Base-by-base conservation (phyloP, 2,797 vertebrate species). In the Thalassophryne amazonica region DNA sequence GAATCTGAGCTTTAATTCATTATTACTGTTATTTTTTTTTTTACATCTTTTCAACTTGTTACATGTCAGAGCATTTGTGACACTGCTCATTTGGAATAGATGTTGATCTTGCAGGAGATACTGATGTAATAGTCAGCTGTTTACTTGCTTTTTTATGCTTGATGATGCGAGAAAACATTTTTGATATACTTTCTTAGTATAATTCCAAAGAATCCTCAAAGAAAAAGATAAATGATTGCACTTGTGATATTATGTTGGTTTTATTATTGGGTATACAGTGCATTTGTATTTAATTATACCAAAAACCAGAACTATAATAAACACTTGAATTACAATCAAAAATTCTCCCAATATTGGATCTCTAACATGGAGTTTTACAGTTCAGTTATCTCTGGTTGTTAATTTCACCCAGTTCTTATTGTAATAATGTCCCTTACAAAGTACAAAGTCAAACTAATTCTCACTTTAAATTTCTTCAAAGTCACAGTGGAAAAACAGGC, bases 11-110 rank as follows among this genome's bases (percentile, higher is more conserved):
- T n/a, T n/a, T n/a, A n/a, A n/a, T n/a, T n/a, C n/a, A n/a, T n/a
- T n/a, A n/a, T n/a, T n/a, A n/a, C n/a, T n/a, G n/a, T n/a, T n/a
- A n/a, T n/a, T n/a, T n/a, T n/a, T n/a, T n/a, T 78, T 81, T 84
- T 84, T 83, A 86, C 77, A 76, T 70, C 69, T 61, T 83, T 83
- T 83, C 73, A 75, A 78, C 70, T 71, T 18, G 65, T 75, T 69
- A 79, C 34, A 66, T 78, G 65, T 72, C 42, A 16, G 42, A 39
- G 8, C 34, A 41, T 72, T 57, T 73, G 73, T 53, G 48, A 61
- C 69, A 36, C 59, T 78, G 75, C 82, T 78, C 76, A 74, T 78
- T 80, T 73, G 60, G 59, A 76, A 15, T 60, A 47, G 59, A 61
- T 5, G 39, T 54, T 66, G 37, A 51, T 50, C 72, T 58, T 62